Base-by-base conservation (phyloP, 2,888 invertebrate species). In the Lepidonotus clava region DNA sequence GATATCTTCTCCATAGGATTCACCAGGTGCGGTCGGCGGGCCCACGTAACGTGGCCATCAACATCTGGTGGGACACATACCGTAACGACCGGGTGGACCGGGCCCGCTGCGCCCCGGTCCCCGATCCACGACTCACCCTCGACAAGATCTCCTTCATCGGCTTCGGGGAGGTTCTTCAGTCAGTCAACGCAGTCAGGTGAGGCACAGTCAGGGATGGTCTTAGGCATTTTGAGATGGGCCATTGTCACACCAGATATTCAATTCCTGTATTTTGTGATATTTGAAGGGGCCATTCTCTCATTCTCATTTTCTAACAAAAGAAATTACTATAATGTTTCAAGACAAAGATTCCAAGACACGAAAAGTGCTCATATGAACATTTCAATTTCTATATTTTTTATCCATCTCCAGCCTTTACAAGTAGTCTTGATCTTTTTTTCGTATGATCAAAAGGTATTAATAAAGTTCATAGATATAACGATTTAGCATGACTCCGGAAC, bases 11-110 rank as follows among this genome's bases (percentile, higher is more conserved):
- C 21, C 36, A 40, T 56, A 90, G 93, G 93, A 92, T 93, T 76
- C 93, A 93, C 77, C 93, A 93, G 85, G 93, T 93, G 1, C 87
- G 92, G n/a, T 93, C 93, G 0, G 91, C 89, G 84, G 80, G 53
- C 85, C 91, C 90, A 80, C 92, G 92, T 88, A 93, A 93, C 86
- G 83, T 93, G 28, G 93, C 93, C 6, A 92, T 93, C 4, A 93
- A 93, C 88, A 88, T 93, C 56, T 93, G 93, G 93, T 93, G 93
- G 93, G 90, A 91, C 71, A 91, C 92, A 83, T 89, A 91, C 80
- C 85, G 89, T 28, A 88, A 87, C 21, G 51, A 88, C 0, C 87
- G 90, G 1, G 66, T 92, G 6, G 88, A 92, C 84, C 87, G 90
- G 53, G 85, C 87, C 28, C 66, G 85, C n/a, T 92, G 92, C 87